phyloP scores from a whole-genome alignment of 2,113 vertebrate genomes.

The Myiozetetes cayanensis region DNA sequence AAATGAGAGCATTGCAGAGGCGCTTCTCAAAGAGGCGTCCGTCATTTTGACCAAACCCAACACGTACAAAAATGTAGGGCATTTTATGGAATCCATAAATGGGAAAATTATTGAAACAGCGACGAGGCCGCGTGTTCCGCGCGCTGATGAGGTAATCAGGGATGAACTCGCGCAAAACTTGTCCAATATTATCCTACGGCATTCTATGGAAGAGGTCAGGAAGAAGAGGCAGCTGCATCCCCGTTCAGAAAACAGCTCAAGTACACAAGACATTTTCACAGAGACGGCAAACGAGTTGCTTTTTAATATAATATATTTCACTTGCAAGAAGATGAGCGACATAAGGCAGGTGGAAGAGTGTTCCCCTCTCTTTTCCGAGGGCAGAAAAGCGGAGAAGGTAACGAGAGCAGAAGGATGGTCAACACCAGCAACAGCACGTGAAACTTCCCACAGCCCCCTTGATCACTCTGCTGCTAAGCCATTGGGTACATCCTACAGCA shows the following conservation, averaged over 20 bases:
- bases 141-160: constrained; percentile 70
- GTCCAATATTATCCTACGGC: constrained; percentile 85
- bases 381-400: neutral
- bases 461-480: neutral
- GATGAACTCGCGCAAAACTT: constrained; percentile 87
- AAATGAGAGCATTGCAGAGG: constrained; percentile 83
- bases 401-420: constrained; percentile 2
- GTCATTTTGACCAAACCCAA: constrained; percentile 80
- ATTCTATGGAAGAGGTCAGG: constrained; percentile 85
- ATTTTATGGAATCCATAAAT: constrained; percentile 85
- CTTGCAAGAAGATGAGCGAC: constrained; percentile 85
- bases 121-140: constrained; percentile 74
- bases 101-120: constrained; percentile 82
- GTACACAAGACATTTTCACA: constrained; percentile 75
- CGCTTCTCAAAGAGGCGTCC: constrained; percentile 84
- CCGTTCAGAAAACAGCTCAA: constrained; percentile 44
- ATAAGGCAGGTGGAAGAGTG: constrained; percentile 71
- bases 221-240: constrained; percentile 70
- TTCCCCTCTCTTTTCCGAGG: constrained; percentile 24
- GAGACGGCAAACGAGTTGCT: constrained; percentile 84
- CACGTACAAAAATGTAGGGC: constrained; percentile 77
- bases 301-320: constrained; percentile 84
- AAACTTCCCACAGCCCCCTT: neutral
- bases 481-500: neutral
- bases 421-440: neutral